Conservation (phyloP, 1,140 invertebrate species). For the Bombus turneri region DNA sequence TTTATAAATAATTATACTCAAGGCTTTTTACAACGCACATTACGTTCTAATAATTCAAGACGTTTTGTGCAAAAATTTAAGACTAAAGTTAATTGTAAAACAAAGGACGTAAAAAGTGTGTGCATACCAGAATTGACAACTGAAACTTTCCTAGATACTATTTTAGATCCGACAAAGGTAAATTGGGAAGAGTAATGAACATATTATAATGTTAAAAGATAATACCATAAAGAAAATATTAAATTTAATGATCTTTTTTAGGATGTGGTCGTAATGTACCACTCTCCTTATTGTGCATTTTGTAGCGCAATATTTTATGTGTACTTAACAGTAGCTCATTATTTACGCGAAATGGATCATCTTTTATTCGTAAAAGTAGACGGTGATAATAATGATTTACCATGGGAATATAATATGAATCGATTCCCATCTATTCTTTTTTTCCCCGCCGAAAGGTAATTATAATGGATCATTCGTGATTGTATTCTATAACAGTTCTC, state of each 20-base stretch:
- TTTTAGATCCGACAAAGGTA: slow-evolving; percentile 79
- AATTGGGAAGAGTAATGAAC: slow-evolving; percentile 14
- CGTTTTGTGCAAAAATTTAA: slow-evolving; percentile 67
- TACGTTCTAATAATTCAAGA: slow-evolving; percentile 76
- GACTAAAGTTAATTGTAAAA: slow-evolving; percentile 62
- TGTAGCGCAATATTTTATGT: slow-evolving; percentile 87
- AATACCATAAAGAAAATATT: slow-evolving; percentile 44
- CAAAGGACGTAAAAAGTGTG: slow-evolving; percentile 67
- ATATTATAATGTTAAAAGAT: slow-evolving; percentile 11
- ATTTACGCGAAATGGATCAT: slow-evolving; percentile 83
- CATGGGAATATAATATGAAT: slow-evolving; percentile 90
- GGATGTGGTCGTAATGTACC: slow-evolving; percentile 88
- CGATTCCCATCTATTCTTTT: slow-evolving; percentile 89
- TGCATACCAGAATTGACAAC: slow-evolving; percentile 85
- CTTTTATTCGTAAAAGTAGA: slow-evolving; percentile 88
- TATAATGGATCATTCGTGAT: slow-evolving; percentile 10
- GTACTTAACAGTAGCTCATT: slow-evolving; percentile 86
- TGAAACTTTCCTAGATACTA: slow-evolving; percentile 80
- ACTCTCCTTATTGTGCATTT: slow-evolving; percentile 88
- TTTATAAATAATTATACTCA: slow-evolving; percentile 87
- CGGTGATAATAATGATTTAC: slow-evolving; percentile 90
- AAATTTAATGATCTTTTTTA: slow-evolving; percentile 75
- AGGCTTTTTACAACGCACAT: slow-evolving; percentile 83
- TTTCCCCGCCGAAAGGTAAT: slow-evolving; percentile 86
- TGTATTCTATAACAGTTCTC: background rate